Conservation (phyloP, 2,797 vertebrate species). For the Cheirogaleus major region DNA sequence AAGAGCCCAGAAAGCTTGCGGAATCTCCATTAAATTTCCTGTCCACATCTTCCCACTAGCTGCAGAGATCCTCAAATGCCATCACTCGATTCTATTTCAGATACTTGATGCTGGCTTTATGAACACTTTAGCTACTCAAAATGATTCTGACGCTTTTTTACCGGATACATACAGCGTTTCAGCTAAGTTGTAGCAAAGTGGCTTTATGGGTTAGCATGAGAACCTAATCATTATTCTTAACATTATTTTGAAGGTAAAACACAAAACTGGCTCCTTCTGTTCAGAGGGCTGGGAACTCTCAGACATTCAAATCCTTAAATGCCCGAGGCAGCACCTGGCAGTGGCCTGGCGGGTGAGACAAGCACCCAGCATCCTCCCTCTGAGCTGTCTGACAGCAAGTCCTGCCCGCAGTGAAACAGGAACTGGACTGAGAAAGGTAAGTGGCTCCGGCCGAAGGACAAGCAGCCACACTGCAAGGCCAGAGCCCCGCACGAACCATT, state of each 20-base stretch:
- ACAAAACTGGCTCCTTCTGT: not conserved
- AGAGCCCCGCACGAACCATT: not conserved
- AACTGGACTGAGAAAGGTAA: not conserved
- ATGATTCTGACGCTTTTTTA: not conserved
- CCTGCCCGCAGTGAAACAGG: not conserved
- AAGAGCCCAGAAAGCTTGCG: not conserved
- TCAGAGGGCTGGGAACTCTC: not conserved
- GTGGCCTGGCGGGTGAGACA: not conserved
- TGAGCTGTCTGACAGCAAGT: too few species aligned
- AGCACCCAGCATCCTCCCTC: not conserved
- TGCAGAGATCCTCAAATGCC: not conserved
- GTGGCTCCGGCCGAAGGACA: not conserved
- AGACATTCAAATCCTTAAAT: not conserved
- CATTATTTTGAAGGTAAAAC: not conserved
- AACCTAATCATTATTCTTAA: constrained; percentile 1
- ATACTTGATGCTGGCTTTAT: not conserved
- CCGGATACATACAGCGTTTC: not conserved
- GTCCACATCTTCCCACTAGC: not conserved
- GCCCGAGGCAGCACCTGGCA: not conserved
- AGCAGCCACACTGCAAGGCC: not conserved
- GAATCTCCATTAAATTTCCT: constrained; percentile 18
- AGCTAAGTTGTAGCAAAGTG: not conserved
- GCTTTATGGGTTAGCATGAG: not conserved
- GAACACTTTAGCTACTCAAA: not conserved
- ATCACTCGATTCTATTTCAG: not conserved